These are phyloP conservation scores for Scomber colias DNA, from an alignment of 2,113 vertebrate genomes.

Conservation along the genomic window DNA sequence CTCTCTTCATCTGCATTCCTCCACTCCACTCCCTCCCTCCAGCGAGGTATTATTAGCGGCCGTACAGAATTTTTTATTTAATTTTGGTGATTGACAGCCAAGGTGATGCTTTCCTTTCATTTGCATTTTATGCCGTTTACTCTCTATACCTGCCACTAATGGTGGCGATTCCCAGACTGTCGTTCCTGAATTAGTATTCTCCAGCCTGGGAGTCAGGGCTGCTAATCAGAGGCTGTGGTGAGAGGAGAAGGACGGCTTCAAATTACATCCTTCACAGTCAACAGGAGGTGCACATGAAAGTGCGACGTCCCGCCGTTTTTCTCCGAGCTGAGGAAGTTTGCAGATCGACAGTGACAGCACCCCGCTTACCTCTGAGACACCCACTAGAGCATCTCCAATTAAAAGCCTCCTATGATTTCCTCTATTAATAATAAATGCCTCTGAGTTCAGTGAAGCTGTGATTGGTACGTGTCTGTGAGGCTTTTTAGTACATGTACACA, in stretches of 20 bases:
- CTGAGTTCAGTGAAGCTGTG: conserved; percentile 62
- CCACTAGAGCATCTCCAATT: conserved; percentile 81
- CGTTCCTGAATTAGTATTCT: conserved; percentile 80
- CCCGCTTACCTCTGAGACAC: conserved; percentile 79
- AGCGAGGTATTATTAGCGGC: conserved; percentile 75
- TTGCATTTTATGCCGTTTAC: conserved; percentile 75
- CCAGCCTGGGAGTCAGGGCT: conserved; percentile 74
- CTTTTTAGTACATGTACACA: conserved; percentile 52
- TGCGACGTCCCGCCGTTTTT: conserved; percentile 74
- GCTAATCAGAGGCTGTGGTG: conserved; percentile 81
- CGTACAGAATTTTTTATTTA: conserved; percentile 66
- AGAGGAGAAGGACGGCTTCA: conserved; percentile 78
- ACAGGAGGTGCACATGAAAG: conserved; percentile 85
- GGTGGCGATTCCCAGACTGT: conserved; percentile 80
- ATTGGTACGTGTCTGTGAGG: conserved; percentile 61
- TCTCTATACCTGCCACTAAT: conserved; percentile 73
- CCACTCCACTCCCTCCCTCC: conserved; percentile 31
- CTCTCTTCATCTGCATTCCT: conserved; percentile 46
- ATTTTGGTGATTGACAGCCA: conserved; percentile 81
- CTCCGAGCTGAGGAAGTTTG: conserved; percentile 74
- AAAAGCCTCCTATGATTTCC: conserved; percentile 81
- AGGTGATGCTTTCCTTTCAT: conserved; percentile 70
- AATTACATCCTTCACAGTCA: conserved; percentile 84
- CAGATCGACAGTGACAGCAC: conserved; percentile 83
- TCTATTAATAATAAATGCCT: conserved; percentile 85